phyloP scores from a whole-genome alignment of 2,888 invertebrate genomes.

The Spatulosminthurus flaviceps region DNA sequence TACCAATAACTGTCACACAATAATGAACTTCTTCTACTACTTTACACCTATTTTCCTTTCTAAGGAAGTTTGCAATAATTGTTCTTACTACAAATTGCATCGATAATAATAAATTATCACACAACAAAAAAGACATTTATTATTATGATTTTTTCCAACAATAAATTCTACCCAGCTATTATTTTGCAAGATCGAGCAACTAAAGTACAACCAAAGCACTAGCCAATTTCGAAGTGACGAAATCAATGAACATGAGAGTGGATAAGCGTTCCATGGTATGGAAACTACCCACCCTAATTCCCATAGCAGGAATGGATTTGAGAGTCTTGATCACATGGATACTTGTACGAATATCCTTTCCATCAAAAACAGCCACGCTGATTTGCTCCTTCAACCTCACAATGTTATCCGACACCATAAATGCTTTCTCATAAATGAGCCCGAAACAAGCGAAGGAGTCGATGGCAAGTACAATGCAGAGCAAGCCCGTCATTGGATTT shows the following conservation, averaged over 20 bases:
- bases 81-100: too few species aligned
- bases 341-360: neutral
- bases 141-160: too few species aligned
- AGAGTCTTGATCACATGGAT: neutral
- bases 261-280: neutral
- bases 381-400: neutral
- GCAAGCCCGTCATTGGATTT: neutral
- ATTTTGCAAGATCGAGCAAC: too few species aligned
- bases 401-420: neutral
- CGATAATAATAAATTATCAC: too few species aligned
- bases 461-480: neutral
- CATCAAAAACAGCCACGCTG: neutral
- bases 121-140: too few species aligned
- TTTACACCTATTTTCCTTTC: too few species aligned
- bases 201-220: too few species aligned
- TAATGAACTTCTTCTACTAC: too few species aligned
- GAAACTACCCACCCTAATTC: neutral
- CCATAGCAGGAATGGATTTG: neutral
- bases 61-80: too few species aligned
- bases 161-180: too few species aligned
- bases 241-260: neutral
- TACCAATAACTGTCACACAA: too few species aligned
- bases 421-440: slow-evolving; percentile 21
- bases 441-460: neutral
- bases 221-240: neutral